Base-by-base conservation (phyloP, 2,113 vertebrate species). In the Lophius piscatorius region DNA sequence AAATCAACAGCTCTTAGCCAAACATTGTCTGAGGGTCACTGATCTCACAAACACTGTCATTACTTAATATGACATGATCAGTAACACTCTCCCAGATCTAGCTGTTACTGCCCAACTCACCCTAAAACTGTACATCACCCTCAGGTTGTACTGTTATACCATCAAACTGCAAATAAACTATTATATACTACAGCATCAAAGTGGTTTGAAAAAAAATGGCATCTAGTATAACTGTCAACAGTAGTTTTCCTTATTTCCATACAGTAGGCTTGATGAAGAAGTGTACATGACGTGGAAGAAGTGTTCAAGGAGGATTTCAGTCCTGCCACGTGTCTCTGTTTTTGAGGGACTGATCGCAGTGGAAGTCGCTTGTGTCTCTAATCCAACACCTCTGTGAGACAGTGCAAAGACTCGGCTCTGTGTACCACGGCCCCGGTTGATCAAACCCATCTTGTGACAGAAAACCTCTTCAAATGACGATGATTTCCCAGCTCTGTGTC, bases 311-410 rank as follows among this genome's bases (percentile, higher is more conserved):
- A 73, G 88, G 82, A 87, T 88, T 85, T 85, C 73, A 85, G 76
- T 41, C 71, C 61, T 63, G 70, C 76, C 57, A 60, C 18, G 3
- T 74, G 83, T 82, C 86, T 70, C 52, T 33, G 1, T 18, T 51
- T 52, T 69, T 88, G 85, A 89, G 66, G 88, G 87, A 90, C 85
- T 84, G 88, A 87, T 87, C 85, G 75, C 82, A 85, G 82, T 29
- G 4, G 80, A 85, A 84, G 82, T 87, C 82, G 84, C 82, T 89
- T 80, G 84, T 89, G 88, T 64, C 64, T 87, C 78, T 89, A 90
- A 90, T 90, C 88, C 81, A 21, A 84, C 84, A 87, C 82, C 84
- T 84, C 82, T 89, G 88, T 90, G 75, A 78, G 85, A 85, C 75
- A 77, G 87, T 42, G 82, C 82, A 87, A 86, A 87, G 84, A 85